Evolutionary conservation across 2,888 invertebrate genomes (phyloP).

Genomic region (Cosmorhoe ocellata): DNA sequence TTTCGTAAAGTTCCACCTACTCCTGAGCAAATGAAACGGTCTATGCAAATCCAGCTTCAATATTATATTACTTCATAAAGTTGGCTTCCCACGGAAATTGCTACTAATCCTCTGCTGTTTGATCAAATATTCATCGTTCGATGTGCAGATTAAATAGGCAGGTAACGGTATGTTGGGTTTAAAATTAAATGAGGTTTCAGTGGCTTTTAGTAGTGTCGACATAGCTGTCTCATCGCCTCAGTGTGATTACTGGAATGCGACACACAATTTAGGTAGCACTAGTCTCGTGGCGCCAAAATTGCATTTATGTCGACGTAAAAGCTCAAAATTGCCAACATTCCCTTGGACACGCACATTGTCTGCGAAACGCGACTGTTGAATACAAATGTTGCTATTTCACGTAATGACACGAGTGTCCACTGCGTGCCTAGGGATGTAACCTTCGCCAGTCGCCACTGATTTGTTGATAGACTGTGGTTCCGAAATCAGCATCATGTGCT

Average conservation of each 20-base stretch:
- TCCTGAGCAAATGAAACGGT: conserved; percentile 12
- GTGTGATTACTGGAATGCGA: too few species aligned
- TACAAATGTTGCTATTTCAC: conserved; percentile 48
- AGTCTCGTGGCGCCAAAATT: conserved; percentile 5
- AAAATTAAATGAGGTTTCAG: too few species aligned
- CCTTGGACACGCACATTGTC: conserved; percentile 37
- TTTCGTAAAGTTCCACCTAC: conserved; percentile 1
- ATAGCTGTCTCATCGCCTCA: too few species aligned
- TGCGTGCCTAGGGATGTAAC: conserved; percentile 11
- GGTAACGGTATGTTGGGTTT: too few species aligned
- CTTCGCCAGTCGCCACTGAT: background rate
- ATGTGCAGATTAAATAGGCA: background rate
- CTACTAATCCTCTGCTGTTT: conserved; percentile 26
- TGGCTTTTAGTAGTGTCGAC: too few species aligned
- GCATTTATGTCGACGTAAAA: conserved; percentile 4
- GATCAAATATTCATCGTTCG: conserved; percentile 44
- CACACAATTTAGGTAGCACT: too few species aligned
- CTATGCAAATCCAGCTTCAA: conserved; percentile 23
- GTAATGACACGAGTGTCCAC: conserved; percentile 38
- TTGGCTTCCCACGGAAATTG: conserved; percentile 22
- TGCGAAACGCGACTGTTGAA: conserved; percentile 38
- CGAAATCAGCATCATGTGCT: too few species aligned
- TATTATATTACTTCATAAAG: conserved; percentile 21
- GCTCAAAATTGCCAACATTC: conserved; percentile 27
- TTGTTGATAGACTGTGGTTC: background rate